Percentiles rank a stretch among this genome's conserved stretches.
Conservation (phyloP, 2,797 vertebrate species). For the Pantherophis alleghaniensis region DNA sequence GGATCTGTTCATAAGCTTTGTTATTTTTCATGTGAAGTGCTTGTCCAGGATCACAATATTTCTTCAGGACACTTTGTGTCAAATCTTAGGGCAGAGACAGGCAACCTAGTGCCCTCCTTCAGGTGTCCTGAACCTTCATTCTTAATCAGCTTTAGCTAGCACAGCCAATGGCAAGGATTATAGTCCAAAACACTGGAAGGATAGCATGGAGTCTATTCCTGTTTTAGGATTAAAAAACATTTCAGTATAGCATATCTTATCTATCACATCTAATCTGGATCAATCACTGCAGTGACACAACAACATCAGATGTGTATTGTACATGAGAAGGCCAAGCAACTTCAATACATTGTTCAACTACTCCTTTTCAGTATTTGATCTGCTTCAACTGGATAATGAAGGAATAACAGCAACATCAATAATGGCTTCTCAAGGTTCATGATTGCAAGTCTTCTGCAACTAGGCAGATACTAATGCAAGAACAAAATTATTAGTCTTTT, state of each 20-base stretch:
- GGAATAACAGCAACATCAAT: background rate
- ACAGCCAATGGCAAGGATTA: background rate
- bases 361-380: conserved; percentile 43
- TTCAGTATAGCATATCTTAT: conserved; percentile 73
- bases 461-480: background rate
- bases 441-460: conserved; percentile 7
- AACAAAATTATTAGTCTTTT: conserved; percentile 49
- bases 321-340: conserved; percentile 66
- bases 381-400: conserved; percentile 31
- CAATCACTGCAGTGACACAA: conserved; percentile 72
- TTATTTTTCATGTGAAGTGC: conserved; percentile 62
- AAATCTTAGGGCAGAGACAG: background rate
- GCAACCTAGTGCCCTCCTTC: background rate
- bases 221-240: conserved; percentile 70
- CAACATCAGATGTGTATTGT: conserved; percentile 63
- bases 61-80: conserved; percentile 64
- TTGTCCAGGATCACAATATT: conserved; percentile 61
- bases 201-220: background rate
- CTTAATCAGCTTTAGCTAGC: background rate
- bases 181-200: background rate
- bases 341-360: conserved; percentile 63
- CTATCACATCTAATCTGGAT: conserved; percentile 71
- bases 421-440: conserved; percentile 45
- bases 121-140: background rate
- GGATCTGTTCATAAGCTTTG: conserved; percentile 45